Conservation (phyloP, 2,797 vertebrate species). For the Masticophis lateralis region DNA sequence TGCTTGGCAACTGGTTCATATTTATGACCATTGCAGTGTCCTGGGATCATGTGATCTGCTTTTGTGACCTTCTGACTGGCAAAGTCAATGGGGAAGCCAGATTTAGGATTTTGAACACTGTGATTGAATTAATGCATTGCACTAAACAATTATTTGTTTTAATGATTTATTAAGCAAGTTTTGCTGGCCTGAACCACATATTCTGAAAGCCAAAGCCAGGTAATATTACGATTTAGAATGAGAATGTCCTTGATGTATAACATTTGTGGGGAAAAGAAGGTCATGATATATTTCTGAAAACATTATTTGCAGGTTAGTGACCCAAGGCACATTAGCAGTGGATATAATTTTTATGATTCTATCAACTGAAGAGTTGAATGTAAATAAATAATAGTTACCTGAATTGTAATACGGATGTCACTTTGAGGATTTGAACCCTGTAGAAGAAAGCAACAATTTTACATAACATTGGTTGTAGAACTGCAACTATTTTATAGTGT, state of each 20-base stretch:
- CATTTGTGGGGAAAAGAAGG: background rate
- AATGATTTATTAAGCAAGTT: background rate
- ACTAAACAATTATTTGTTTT: background rate
- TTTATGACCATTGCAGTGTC: background rate
- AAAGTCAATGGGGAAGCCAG: background rate
- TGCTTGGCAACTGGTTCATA: background rate
- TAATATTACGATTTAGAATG: background rate
- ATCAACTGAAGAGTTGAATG: background rate
- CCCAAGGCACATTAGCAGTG: background rate
- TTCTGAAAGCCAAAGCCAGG: background rate
- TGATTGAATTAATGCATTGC: background rate
- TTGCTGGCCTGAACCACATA: background rate
- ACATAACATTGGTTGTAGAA: background rate
- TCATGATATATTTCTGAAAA: background rate
- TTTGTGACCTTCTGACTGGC: background rate
- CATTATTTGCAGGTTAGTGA: background rate
- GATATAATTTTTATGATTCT: background rate
- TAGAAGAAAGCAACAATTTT: background rate
- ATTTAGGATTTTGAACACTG: background rate
- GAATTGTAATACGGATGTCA: conserved; percentile 20
- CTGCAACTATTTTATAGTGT: background rate
- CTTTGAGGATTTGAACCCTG: conserved; percentile 4
- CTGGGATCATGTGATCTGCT: background rate
- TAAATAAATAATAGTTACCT: conserved; percentile 5
- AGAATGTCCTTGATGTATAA: background rate